Base-by-base conservation (phyloP, 2,797 vertebrate genomes). In the Lerista edwardsae region DNA sequence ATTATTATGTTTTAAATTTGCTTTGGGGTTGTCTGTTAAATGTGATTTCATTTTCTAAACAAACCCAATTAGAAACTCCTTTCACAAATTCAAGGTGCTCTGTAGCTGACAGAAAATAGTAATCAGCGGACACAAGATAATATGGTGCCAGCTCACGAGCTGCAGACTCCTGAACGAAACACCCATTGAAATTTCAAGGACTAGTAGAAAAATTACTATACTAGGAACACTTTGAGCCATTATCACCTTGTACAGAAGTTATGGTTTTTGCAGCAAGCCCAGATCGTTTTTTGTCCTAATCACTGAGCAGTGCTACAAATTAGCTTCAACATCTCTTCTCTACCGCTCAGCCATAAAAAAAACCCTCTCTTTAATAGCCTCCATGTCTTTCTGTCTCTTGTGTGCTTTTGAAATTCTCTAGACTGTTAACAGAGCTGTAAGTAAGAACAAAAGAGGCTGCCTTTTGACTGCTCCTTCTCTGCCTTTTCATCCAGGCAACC, bases 271-370 rank as follows among this genome's bases (percentile, higher is more conserved):
- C 68, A 80, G 51, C 61, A 79, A 57, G 72, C 77, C 72, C 62
- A 73, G 83, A 44, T 91, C 90, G 75, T 85, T 92, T n/a, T 90
- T 80, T 69, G 36, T 82, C 62, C 86, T 90, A 87, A 89, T 91
- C 86, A 87, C 71, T 62, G 57, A 85, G 51, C 84, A 84, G 51
- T 82, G 82, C 86, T 82, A 90, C 62, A 89, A 89, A 89, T 89
- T 88, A 90, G 76, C n/a, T 89, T 86, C 75, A 65, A 41, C 81
- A 80, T 90, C 79, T 89, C 76, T 78, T 68, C 77, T 89, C 65
- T 76, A 1, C 83, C 25, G 36, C 69, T 90, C 21, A 79, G 23
- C 29, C 57, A 83, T 85, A 80, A 84, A 4, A 47, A 23, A 4
- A 47, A 23, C 44, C 36, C 25, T 17, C 74, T 75, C 83, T 76